Evolutionary conservation across 2,888 invertebrate species (phyloP).

Genomic region (Melanophora roralis): DNA sequence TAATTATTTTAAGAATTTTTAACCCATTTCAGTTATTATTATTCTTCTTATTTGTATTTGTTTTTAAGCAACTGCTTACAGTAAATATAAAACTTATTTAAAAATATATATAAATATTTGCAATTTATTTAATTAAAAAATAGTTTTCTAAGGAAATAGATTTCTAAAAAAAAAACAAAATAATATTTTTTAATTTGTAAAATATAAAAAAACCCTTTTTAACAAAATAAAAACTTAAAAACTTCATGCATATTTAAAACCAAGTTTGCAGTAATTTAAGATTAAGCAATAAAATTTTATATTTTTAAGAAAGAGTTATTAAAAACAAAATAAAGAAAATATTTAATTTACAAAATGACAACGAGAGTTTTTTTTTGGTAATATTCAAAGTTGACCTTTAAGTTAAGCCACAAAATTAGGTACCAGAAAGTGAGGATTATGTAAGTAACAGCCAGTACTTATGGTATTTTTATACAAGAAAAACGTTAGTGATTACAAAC

Average conservation of each 20-base stretch:
- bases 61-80: neutral
- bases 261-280: slow-evolving; percentile 52
- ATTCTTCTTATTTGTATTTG: slow-evolving; percentile 8
- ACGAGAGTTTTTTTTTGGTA: neutral
- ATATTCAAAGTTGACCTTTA: too few relatives aligned
- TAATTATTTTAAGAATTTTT: slow-evolving; percentile 1
- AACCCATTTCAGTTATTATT: neutral
- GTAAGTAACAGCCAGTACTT: too few relatives aligned
- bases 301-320: slow-evolving; percentile 32
- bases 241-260: slow-evolving; percentile 54
- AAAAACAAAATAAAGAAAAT: slow-evolving; percentile 8
- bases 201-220: neutral
- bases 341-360: neutral
- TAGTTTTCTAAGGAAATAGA: neutral
- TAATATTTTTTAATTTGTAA: neutral
- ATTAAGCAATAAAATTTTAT: slow-evolving; percentile 13
- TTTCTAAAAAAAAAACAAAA: neutral
- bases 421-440: too few relatives aligned
- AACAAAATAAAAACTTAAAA: slow-evolving; percentile 6
- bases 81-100: neutral
- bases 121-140: slow-evolving; percentile 1
- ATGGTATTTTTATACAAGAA: too few relatives aligned
- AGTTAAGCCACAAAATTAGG: too few relatives aligned
- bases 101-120: neutral
- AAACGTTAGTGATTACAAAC: too few relatives aligned